Percentiles rank a stretch among this genome's conserved stretches.
phyloP scores from a whole-genome alignment of 1,140 invertebrate genomes.

The Amphibalanus amphitrite region DNA sequence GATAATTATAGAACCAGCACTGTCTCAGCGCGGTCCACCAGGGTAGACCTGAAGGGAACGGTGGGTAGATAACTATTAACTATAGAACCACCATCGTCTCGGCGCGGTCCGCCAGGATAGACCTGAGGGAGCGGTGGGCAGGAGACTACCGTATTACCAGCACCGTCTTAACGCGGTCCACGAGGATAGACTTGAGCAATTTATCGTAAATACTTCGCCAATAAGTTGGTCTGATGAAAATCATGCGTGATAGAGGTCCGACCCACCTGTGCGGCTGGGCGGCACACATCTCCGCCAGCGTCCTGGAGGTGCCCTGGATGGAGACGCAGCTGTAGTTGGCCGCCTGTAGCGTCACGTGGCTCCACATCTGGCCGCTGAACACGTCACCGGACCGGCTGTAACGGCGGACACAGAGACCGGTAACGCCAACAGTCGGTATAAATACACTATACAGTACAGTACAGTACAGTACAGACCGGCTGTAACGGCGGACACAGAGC shows the following conservation, averaged over 20 bases:
- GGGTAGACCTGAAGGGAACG: conserved; percentile 45
- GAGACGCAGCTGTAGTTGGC: conserved; percentile 51
- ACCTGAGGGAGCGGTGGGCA: too few species aligned
- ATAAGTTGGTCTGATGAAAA: too few species aligned
- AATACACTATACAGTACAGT: too few species aligned
- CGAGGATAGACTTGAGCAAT: conserved; percentile 50
- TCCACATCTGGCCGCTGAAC: conserved; percentile 35
- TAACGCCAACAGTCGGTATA: too few species aligned
- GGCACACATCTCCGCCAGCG: conserved; percentile 29
- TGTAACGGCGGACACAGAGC: too few species aligned
- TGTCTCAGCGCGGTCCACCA: conserved; percentile 74
- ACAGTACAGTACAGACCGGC: too few species aligned
- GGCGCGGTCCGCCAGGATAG: conserved; percentile 63
- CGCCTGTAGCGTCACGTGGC: conserved; percentile 24
- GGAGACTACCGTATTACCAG: conserved; percentile 32
- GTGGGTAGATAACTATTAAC: too few species aligned
- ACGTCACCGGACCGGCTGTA: conserved; percentile 21
- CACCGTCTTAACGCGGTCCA: conserved; percentile 73
- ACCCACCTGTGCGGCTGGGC: background rate
- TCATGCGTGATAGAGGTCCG: too few species aligned
- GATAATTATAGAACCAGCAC: conserved; percentile 38
- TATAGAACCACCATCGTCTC: too few species aligned
- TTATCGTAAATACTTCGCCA: too few species aligned
- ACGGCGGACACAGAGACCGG: too few species aligned
- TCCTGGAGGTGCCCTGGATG: conserved; percentile 59